Evolutionary conservation across 1,140 invertebrate species (phyloP).

Genomic region (Musca domestica): DNA sequence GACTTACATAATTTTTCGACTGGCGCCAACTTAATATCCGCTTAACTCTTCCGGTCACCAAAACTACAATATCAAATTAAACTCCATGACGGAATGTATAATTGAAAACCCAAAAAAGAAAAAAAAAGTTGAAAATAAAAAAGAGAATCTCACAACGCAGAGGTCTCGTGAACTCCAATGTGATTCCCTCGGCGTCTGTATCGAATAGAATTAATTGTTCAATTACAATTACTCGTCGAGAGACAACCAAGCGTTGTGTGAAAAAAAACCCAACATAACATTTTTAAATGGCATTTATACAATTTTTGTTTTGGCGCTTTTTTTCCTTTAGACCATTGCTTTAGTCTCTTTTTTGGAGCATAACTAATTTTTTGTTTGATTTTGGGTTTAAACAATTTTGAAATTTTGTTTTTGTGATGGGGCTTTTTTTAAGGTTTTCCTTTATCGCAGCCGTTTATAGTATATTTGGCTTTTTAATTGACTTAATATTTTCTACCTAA

Average conservation of each 20-base stretch:
- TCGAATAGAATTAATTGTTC: neutral
- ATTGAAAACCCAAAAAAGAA: neutral
- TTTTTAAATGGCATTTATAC: neutral
- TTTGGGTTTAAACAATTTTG: neutral
- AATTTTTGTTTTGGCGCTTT: neutral
- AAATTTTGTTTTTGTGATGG: neutral
- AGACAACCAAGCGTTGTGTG: neutral
- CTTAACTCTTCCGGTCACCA: no score
- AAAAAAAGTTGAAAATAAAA: neutral
- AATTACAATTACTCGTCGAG: neutral
- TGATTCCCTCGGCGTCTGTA: neutral
- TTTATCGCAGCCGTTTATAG: neutral
- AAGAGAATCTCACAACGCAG: neutral
- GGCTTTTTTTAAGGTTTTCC: neutral
- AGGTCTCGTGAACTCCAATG: no score
- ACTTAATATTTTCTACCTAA: conserved; percentile 53
- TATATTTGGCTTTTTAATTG: conserved; percentile 35
- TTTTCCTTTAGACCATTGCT: neutral
- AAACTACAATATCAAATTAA: conserved; percentile 3
- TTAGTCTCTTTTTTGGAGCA: conserved; percentile 19
- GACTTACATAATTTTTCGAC: no score
- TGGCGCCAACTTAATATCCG: no score
- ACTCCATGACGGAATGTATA: conserved; percentile 8
- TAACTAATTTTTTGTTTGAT: neutral
- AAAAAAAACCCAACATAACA: neutral